phyloP scores from a whole-genome alignment of 2,797 vertebrate species.

The Gambelia wislizenii region DNA sequence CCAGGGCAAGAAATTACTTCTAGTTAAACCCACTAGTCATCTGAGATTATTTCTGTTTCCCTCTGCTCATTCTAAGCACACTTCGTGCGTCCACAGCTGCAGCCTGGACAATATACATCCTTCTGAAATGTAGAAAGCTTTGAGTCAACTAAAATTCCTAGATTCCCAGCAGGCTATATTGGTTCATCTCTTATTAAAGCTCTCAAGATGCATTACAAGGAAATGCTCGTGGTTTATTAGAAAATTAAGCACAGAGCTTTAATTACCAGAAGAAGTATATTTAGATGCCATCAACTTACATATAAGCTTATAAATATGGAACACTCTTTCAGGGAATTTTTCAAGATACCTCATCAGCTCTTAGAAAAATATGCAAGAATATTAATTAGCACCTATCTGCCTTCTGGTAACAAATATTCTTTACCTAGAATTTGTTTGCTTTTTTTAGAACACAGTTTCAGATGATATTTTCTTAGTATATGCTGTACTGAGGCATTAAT shows the following conservation, averaged over 20 bases:
- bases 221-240: slow-evolving; percentile 16
- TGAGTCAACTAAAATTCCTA: slow-evolving; percentile 4
- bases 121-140: neutral
- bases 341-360: slow-evolving; percentile 68
- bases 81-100: neutral
- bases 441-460: slow-evolving; percentile 13
- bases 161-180: slow-evolving; percentile 27
- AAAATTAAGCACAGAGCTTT: slow-evolving; percentile 53
- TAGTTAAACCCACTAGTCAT: neutral
- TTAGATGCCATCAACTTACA: slow-evolving; percentile 56
- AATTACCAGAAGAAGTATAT: slow-evolving; percentile 62
- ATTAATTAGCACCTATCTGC: slow-evolving; percentile 74
- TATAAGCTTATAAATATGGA: slow-evolving; percentile 72
- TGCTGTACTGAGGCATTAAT: neutral
- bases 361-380: slow-evolving; percentile 72
- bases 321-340: slow-evolving; percentile 54
- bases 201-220: neutral
- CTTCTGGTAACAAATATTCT: slow-evolving; percentile 64
- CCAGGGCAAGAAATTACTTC: neutral
- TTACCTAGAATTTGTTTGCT: slow-evolving; percentile 11
- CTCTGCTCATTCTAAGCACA: neutral
- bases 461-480: slow-evolving; percentile 12
- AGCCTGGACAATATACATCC: neutral
- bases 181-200: slow-evolving; percentile 24
- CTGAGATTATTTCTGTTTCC: neutral